Evolutionary conservation across 2,113 vertebrate species (phyloP), one percentile per base, ranked within the genome.

Genomic region (Camelus bactrianus): DNA sequence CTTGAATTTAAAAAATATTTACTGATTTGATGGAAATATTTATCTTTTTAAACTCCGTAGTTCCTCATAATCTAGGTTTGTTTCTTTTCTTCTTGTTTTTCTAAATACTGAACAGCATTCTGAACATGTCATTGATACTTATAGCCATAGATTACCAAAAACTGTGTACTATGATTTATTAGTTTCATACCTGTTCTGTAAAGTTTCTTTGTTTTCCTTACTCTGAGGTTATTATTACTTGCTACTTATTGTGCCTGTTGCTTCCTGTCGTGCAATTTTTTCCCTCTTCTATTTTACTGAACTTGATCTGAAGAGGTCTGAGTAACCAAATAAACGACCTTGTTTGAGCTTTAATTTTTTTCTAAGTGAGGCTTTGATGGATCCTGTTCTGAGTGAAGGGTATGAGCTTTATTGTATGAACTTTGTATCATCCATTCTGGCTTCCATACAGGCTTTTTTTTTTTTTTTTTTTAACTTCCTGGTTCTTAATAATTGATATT

Each of bases 401-500:
- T 62, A 58, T 93, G 42, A 70, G 28, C 72, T 97, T 95, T 95
- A 81, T 67, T 91, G 26, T 94, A 64, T 94, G 92, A 67, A 97
- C 94, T 97, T 97, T 95, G 94, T 97, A 75, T 85, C 52, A 52
- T 85, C 10, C 72, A 22, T 95, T 91, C 38, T 96, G 56, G 42
- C 56, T 96, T 97, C 79, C 65, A 54, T 93, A 58, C 8, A 89
- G 52, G 8, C 35, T 4, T 38, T 81, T 90, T 93, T 72, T 83
- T 80, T 72, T 92, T 92, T 60, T 62, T 70, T 89, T 77, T 82
- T 73, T 19, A 56, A 96, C 97, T 97, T 97, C 93, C 95, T 89
- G 85, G 91, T 98, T 97, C 85, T 96, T 50, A 52, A 79, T 93
- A 92, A 94, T 96, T 92, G 77, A 85, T 92, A 93, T 22, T 94